A percentile compares a stretch with the other conserved stretches of the same genome.
These are phyloP conservation scores for Clupea harengus DNA, from an alignment of 2,113 vertebrate species.

Conservation along the genomic window DNA sequence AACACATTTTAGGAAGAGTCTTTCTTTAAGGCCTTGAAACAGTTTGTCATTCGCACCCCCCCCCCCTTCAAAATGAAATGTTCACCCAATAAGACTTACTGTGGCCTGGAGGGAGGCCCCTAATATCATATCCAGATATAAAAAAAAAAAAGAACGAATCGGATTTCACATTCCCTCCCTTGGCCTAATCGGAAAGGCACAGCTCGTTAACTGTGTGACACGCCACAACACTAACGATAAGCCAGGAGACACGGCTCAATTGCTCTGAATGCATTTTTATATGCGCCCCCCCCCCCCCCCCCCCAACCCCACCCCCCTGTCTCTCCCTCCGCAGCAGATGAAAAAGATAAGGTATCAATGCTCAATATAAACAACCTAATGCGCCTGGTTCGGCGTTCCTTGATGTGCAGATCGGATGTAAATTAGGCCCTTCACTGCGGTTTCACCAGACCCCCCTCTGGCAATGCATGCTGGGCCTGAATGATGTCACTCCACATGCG, in stretches of 20 bases:
- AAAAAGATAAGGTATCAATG: slow-evolving; percentile 74
- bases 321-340: slow-evolving; percentile 45
- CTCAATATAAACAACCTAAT: slow-evolving; percentile 72
- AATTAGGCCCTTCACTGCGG: slow-evolving; percentile 51
- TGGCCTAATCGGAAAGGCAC: slow-evolving; percentile 72
- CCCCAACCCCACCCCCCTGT: neutral
- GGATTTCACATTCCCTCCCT: slow-evolving; percentile 57
- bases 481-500: slow-evolving; percentile 26
- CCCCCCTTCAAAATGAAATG: slow-evolving; percentile 45
- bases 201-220: slow-evolving; percentile 73
- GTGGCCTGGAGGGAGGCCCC: slow-evolving; percentile 52
- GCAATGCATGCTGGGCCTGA: slow-evolving; percentile 44
- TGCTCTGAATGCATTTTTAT: slow-evolving; percentile 47
- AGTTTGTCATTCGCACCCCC: neutral
- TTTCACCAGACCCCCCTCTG: slow-evolving; percentile 31
- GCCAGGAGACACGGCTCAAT: slow-evolving; percentile 72
- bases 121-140: slow-evolving; percentile 25
- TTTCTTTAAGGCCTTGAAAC: neutral
- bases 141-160: slow-evolving; percentile 32
- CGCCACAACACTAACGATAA: slow-evolving; percentile 71
- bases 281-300: neutral
- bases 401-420: slow-evolving; percentile 67
- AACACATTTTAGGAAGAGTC: neutral
- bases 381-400: slow-evolving; percentile 65
- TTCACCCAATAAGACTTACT: neutral